phyloP scores from a whole-genome alignment of 2,888 invertebrate genomes.

The Monopis laevigella region DNA sequence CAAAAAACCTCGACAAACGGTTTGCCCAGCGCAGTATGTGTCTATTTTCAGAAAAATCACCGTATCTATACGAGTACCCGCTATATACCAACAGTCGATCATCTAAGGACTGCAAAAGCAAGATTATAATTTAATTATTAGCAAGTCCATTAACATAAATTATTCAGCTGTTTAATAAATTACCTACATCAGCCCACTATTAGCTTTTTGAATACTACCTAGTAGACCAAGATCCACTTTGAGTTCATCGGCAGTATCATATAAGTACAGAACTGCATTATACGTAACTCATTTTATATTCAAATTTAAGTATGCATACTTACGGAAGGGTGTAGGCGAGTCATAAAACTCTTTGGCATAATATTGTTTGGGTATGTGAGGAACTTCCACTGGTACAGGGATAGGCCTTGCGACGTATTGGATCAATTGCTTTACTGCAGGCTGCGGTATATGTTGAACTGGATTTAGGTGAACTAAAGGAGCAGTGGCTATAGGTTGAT shows the following conservation, averaged over 20 bases:
- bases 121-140: too few species aligned
- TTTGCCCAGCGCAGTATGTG: too few species aligned
- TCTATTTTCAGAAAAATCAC: too few species aligned
- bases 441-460: not conserved
- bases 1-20: too few species aligned
- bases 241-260: constrained; percentile 3
- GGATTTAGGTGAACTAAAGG: not conserved
- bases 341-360: constrained; percentile 27
- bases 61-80: too few species aligned
- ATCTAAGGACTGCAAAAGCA: too few species aligned
- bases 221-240: not conserved
- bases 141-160: too few species aligned
- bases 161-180: too few species aligned
- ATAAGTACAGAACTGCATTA: not conserved
- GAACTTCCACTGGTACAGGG: constrained; percentile 46
- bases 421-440: constrained; percentile 24
- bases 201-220: too few species aligned
- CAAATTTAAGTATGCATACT: constrained; percentile 22
- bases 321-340: constrained; percentile 30
- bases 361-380: constrained; percentile 20
- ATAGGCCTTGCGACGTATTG: constrained; percentile 37
- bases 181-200: too few species aligned
- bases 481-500: not conserved
- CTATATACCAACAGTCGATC: too few species aligned
- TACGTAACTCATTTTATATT: not conserved